Base-by-base conservation (phyloP, 1,140 invertebrate species). In the Drosophila erecta region DNA sequence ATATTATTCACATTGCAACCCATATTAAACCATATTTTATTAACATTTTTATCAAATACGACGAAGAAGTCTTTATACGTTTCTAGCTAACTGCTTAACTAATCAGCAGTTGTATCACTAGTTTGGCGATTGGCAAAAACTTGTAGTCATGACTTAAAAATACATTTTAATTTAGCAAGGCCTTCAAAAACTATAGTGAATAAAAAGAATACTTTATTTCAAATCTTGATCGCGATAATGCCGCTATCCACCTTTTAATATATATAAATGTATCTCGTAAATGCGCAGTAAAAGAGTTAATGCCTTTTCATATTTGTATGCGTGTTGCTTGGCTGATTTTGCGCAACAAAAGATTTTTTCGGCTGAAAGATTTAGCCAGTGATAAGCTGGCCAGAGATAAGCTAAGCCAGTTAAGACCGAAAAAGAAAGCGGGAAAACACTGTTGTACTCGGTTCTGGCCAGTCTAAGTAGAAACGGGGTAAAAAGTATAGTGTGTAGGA, bases 251-350 rank as follows among this genome's bases (percentile, higher is more conserved):
- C 50, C 2, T 20, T 5, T 41, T 20, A 49, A 47, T 40, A 61
- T 33, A 47, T 55, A 56, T 41, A 40, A 47, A 49, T 56, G 37
- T 74, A 74, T 74, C 69, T 73, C 47, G 44, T 74, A 54, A 74
- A 74, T 74, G 71, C 71, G 71, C 71, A 62, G 50, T 74, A 64
- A 74, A 74, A 56, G 58, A 70, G 58, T 74, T 74, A 74, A 74
- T 74, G 69, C 59, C 71, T 74, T 73, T 74, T 74, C 57, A 73
- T 74, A 62, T 73, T 67, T 62, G 44, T 50, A 33, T 64, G 43
- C 46, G 58, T 58, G 27, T 61, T 43, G 35, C 44, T 61, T 37
- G 33, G 50, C 44, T 38, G 38, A 49, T 62, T 73, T 53, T 56
- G 53, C 38, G 55, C 33, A 72, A 74, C 71, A 74, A 74, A 73